A percentile compares a stretch with the other conserved stretches of the same genome.
Conservation (phyloP, 2,888 invertebrate genomes). For the Rhopalosiphum nymphaeae region DNA sequence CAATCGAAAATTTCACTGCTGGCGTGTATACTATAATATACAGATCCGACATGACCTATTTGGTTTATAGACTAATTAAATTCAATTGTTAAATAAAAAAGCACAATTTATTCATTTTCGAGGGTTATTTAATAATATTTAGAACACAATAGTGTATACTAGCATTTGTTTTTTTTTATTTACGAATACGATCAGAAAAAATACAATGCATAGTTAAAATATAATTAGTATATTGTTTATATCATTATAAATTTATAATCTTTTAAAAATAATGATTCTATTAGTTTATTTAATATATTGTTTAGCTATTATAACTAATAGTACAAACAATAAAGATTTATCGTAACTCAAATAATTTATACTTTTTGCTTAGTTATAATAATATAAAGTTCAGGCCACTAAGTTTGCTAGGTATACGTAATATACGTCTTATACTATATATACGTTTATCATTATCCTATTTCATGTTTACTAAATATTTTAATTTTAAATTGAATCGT, state of each 20-base stretch:
- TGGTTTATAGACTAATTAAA: neutral
- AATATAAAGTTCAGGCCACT: neutral
- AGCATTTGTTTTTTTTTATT: neutral
- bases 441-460: neutral
- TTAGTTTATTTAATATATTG: neutral
- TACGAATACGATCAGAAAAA: neutral
- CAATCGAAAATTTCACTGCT: neutral
- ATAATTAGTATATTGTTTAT: neutral
- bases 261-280: neutral
- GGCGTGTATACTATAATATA: neutral
- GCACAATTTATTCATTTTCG: neutral
- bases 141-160: neutral
- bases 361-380: neutral
- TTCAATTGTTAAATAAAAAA: neutral
- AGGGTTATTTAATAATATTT: neutral
- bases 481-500: neutral
- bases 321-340: neutral
- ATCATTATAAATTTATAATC: neutral
- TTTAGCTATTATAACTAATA: neutral
- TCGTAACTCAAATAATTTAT: neutral
- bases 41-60: neutral
- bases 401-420: neutral
- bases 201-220: neutral
- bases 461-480: neutral
- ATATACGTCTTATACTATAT: neutral